Base-by-base conservation (phyloP, 2,888 invertebrate species). In the Tridacna crocea region DNA sequence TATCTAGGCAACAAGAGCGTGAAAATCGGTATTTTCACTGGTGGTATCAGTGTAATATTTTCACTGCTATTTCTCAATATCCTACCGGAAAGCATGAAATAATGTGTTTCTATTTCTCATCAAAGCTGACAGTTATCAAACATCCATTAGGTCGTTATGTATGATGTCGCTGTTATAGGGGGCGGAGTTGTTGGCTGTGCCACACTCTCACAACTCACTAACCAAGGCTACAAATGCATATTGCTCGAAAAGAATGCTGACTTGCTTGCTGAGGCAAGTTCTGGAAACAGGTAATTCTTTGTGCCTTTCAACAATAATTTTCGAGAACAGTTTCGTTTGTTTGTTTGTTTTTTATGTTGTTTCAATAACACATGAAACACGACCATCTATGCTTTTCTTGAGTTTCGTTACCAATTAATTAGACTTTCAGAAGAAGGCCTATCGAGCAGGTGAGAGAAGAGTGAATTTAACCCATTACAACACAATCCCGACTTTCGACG, bases 171-270 rank as follows among this genome's bases (percentile, higher is more conserved):
- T 2, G 80, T 92, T 10, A 87, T 93, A 24, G 93, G 93, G 24
- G 93, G 93, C 15, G 93, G 93, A 0, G 89, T 92, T 0, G 88
- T 91, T 0, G 93, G 93, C 0, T 92, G 92, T 83, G 85, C 92
- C 22, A 78, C 89, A 26, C 70, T 92, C 15, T 91, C 88, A 72
- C 88, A 90, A 55, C 84, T 93, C 13, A 88, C 90, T 6, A 81
- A 83, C 11, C 72, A 77, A 15, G 92, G 93, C 1, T 93, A 89
- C 77, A 79, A 63, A 6, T 92, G 92, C 77, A 55, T 91, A 10
- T 81, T 93, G 11, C 24, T 92, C 63, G 93, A 93, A 83, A 92
- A 92, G 83, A 89, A 90, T 72, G 75, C 81, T 10, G 72, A 90
- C 61, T 77, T 93, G 3, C 75, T 91, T n/a, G 82, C 89, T 6